Percentiles rank a stretch among this genome's conserved stretches.
Evolutionary conservation across 2,888 invertebrate genomes (phyloP).

Genomic region (Chrysina gloriosa): DNA sequence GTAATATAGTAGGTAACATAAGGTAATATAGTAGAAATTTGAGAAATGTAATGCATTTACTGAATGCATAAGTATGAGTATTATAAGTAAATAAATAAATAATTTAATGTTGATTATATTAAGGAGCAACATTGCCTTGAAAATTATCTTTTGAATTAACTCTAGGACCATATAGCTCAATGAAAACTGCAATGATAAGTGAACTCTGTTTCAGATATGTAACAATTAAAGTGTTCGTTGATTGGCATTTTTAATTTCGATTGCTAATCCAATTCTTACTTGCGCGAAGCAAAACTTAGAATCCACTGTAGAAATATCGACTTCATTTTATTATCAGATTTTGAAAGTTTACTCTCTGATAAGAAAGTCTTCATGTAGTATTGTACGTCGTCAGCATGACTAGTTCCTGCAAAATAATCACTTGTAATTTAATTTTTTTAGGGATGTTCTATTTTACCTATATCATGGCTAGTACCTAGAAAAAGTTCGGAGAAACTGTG

Average conservation of each 20-base stretch:
- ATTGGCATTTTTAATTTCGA: neutral
- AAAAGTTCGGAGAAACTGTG: slow-evolving; percentile 31
- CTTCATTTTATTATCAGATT: slow-evolving; percentile 27
- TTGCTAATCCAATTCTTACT: neutral
- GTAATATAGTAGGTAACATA: too few species aligned
- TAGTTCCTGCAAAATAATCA: slow-evolving; percentile 10
- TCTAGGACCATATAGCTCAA: too few species aligned
- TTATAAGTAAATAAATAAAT: too few species aligned
- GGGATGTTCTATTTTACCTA: slow-evolving; percentile 8
- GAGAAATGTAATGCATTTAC: too few species aligned
- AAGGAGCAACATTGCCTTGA: too few species aligned
- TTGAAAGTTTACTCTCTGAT: slow-evolving; percentile 8
- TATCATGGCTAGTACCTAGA: neutral
- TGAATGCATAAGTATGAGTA: too few species aligned
- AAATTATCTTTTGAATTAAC: too few species aligned
- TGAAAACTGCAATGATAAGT: too few species aligned
- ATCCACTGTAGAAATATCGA: slow-evolving; percentile 16
- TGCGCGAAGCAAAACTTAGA: neutral
- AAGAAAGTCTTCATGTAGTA: slow-evolving; percentile 28
- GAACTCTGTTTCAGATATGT: too few species aligned
- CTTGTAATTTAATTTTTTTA: neutral
- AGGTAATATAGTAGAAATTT: too few species aligned
- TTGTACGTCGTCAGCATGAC: slow-evolving; percentile 39
- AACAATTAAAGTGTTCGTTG: neutral
- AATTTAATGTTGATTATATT: too few species aligned